Base-by-base conservation (phyloP, 2,113 vertebrate species). In the Passer montanus region DNA sequence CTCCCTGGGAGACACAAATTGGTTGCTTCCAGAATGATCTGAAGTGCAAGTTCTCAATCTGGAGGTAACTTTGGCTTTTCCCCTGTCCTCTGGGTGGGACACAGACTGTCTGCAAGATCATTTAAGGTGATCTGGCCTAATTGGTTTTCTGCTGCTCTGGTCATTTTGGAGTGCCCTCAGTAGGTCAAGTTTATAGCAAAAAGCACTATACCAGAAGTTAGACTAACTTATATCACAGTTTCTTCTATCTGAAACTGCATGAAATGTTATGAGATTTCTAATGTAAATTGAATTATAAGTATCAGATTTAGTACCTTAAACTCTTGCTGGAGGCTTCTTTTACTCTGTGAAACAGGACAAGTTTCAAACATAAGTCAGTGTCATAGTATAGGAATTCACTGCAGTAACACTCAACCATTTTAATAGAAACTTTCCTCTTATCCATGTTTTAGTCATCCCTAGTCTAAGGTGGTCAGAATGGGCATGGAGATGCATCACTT, bases 41-140 rank as follows among this genome's bases (percentile, higher is more conserved):
- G 27, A 31, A 85, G 22, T 28, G 15, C 10, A 68, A 49, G 4
- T 50, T 75, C 62, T 85, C 43, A 46, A 0, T 37, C 53, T 88
- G 72, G 26, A 62, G 37, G 15, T 41, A 83, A 35, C 3, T 4
- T 7, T 52, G 21, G 0, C 0, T 3, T 78, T 77, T 52, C 3
- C 4, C 26, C 7, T 49, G 17, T 50, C 22, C 4, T 75, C 4
- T 63, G 30, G 16, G 15, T 60, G 49, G 55, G 19, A 26, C 60
- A 52, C 8, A n/a, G 19, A 33, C 16, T 53, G 43, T 41, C 30
- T 11, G 3, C 21, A 80, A 44, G 46, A 58, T 52, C 15, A 44
- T 56, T 84, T 76, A 56, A 68, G 31, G n/a, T 55, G 21, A 44
- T 59, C 33, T 90, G 37, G n/a, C 15, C 33, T 66, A 19, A 30